These are phyloP conservation scores for Spheniscus humboldti DNA, from an alignment of 2,797 vertebrate species.

Conservation along the genomic window DNA sequence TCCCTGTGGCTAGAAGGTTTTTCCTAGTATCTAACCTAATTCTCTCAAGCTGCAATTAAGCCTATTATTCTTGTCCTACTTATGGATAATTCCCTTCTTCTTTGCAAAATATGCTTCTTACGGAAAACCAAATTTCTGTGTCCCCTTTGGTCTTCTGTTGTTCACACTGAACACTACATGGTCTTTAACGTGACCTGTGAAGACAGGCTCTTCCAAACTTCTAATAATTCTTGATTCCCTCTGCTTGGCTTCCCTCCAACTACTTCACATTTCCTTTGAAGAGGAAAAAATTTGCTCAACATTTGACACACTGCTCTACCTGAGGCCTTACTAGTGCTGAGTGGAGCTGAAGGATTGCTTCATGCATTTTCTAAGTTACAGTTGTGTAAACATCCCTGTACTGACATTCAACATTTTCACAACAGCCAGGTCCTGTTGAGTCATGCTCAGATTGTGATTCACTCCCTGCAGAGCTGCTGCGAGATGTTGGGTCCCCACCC, in stretches of 20 bases:
- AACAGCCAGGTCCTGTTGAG: conserved; percentile 1
- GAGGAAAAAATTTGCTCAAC: not conserved
- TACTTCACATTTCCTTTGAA: not conserved
- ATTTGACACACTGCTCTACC: not conserved
- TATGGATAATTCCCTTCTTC: not conserved
- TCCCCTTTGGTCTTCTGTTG: not conserved
- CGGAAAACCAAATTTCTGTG: not conserved
- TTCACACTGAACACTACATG: not conserved
- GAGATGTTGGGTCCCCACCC: not conserved
- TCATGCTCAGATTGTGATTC: not conserved
- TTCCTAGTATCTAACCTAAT: not conserved
- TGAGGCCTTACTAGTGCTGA: not conserved
- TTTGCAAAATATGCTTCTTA: not conserved
- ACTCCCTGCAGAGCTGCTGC: not conserved
- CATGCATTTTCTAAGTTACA: not conserved
- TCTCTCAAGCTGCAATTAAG: not conserved
- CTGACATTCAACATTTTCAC: conserved; percentile 10
- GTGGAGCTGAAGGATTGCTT: not conserved
- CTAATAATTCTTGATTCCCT: not conserved
- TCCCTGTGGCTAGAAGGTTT: not conserved
- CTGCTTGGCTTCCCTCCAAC: not conserved
- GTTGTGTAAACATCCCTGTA: not conserved
- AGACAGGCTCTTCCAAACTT: not conserved
- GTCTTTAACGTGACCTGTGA: not conserved
- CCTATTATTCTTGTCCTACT: not conserved